Evolutionary conservation across 2,113 vertebrate genomes (phyloP).

Genomic region (Sylvia atricapilla): DNA sequence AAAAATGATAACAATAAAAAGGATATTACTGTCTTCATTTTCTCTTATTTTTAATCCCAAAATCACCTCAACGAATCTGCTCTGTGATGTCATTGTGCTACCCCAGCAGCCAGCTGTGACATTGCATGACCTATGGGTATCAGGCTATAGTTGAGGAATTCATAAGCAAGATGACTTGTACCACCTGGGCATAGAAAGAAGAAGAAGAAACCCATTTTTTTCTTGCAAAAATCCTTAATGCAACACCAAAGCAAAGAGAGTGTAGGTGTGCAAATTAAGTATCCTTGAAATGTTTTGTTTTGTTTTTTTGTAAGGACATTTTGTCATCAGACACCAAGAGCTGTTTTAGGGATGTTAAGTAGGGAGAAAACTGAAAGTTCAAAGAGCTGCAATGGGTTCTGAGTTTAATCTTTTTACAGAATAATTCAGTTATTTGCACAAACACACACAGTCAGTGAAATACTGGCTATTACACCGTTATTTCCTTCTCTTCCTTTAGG

Average conservation of each 20-base stretch:
- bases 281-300: rapidly evolving
- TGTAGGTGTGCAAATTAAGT: neutral
- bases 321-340: neutral
- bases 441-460: neutral
- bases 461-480: neutral
- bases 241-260: neutral
- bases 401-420: neutral
- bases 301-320: neutral
- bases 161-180: neutral
- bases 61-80: neutral
- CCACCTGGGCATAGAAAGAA: neutral
- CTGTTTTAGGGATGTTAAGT: neutral
- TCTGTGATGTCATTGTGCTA: neutral
- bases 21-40: neutral
- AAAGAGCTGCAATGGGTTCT: neutral
- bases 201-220: neutral
- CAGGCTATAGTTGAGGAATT: neutral
- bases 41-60: neutral
- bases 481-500: neutral
- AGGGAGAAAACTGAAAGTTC: neutral
- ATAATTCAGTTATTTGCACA: neutral
- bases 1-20: neutral
- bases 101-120: neutral
- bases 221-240: neutral
- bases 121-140: neutral